These are phyloP conservation scores for Tetragonula clypearis DNA, from an alignment of 1,140 invertebrate species.

Conservation along the genomic window DNA sequence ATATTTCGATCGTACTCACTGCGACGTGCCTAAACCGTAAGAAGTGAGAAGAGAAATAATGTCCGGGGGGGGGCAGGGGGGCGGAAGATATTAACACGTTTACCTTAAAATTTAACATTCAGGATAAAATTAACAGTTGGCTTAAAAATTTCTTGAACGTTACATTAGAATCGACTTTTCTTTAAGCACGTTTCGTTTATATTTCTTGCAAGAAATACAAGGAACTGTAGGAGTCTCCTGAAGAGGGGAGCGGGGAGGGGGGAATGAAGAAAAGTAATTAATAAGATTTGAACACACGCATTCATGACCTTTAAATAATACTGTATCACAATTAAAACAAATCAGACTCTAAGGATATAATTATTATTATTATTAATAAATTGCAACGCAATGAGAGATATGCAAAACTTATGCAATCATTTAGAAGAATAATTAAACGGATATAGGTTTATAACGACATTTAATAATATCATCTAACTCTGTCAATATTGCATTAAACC, in stretches of 20 bases:
- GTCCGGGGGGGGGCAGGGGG: background rate
- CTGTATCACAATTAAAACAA: slow-evolving; percentile 38
- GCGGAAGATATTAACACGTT: background rate
- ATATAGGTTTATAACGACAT: background rate
- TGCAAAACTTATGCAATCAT: background rate
- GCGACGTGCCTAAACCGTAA: background rate
- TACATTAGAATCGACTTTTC: background rate
- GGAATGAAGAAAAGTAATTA: background rate
- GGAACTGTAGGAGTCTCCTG: background rate
- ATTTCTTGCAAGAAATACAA: slow-evolving; percentile 11
- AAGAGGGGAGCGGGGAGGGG: background rate
- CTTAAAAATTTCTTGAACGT: background rate
- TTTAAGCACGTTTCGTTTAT: background rate
- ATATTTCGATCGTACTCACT: background rate
- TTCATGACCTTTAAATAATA: slow-evolving; percentile 33
- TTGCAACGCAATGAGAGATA: slow-evolving; percentile 12
- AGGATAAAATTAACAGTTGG: background rate
- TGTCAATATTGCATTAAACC: slow-evolving; percentile 16
- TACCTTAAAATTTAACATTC: background rate
- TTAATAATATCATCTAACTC: slow-evolving; percentile 18
- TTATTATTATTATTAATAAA: slow-evolving; percentile 18
- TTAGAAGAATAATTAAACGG: slow-evolving; percentile 2
- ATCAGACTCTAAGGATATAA: slow-evolving; percentile 32
- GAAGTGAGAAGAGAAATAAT: background rate
- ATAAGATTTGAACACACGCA: slow-evolving; percentile 34